These are phyloP conservation scores for Tanypteryx hageni DNA, from an alignment of 2,888 invertebrate genomes.

Conservation along the genomic window DNA sequence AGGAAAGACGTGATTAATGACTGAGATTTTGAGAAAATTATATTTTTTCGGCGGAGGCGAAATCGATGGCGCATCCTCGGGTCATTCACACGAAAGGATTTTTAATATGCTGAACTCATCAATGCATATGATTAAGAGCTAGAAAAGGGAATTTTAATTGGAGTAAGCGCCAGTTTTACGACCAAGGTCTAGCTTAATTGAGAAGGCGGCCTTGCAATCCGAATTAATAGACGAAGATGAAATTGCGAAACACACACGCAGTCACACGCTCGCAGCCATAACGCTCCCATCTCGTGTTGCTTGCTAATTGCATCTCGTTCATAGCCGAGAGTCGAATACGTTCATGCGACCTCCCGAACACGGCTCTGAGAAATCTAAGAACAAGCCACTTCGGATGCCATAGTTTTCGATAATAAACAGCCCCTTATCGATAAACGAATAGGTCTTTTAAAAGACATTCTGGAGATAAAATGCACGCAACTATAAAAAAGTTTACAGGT, in stretches of 20 bases:
- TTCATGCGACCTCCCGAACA: too few relatives aligned
- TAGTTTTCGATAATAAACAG: background rate
- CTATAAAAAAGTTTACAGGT: slow-evolving; percentile 1
- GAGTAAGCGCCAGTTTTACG: slow-evolving; percentile 21
- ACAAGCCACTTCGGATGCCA: background rate
- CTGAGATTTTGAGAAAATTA: background rate
- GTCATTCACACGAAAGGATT: background rate
- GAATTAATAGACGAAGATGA: background rate
- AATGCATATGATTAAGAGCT: slow-evolving; percentile 25
- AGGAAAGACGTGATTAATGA: too few relatives aligned
- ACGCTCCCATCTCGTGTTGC: background rate
- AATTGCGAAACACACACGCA: slow-evolving; percentile 2
- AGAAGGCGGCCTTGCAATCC: slow-evolving; percentile 24
- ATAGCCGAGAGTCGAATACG: too few relatives aligned
- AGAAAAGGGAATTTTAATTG: slow-evolving; percentile 11
- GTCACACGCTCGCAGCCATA: background rate
- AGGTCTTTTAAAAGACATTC: background rate
- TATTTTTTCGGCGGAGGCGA: background rate
- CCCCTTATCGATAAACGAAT: background rate
- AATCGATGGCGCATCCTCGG: background rate
- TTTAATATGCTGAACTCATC: background rate
- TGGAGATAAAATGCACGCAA: background rate
- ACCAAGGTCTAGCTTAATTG: slow-evolving; percentile 12
- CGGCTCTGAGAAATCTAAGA: too few relatives aligned
- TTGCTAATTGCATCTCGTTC: background rate